Evolutionary conservation across 2,888 invertebrate genomes (phyloP).

Genomic region (Dicyrtomina minuta): DNA sequence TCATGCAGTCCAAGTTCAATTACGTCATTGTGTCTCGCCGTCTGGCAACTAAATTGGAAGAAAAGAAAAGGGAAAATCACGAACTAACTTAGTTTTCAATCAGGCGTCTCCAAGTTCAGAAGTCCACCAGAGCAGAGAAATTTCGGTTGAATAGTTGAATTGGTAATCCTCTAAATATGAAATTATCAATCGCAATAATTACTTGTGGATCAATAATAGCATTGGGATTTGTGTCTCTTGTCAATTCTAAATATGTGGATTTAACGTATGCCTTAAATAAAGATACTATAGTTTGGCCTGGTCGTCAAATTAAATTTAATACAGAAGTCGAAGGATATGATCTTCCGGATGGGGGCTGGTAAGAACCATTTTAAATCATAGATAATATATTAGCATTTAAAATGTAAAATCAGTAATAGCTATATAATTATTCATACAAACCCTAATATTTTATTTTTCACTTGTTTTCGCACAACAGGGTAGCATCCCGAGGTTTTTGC

Average conservation of each 20-base stretch:
- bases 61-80: too few species aligned
- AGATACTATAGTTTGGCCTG: constrained; percentile 42
- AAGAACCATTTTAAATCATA: constrained; percentile 16
- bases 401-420: background rate
- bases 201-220: background rate
- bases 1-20: too few species aligned
- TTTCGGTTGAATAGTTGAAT: too few species aligned
- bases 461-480: constrained; percentile 30
- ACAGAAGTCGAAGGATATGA: constrained; percentile 40
- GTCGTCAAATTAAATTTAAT: constrained; percentile 37
- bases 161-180: too few species aligned
- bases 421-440: background rate
- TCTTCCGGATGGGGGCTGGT: constrained; percentile 37
- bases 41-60: too few species aligned
- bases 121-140: too few species aligned
- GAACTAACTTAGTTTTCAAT: too few species aligned
- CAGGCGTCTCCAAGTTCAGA: too few species aligned
- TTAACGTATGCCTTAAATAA: constrained; percentile 46
- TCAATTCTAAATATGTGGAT: constrained; percentile 29
- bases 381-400: background rate
- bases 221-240: background rate
- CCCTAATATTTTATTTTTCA: background rate
- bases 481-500: constrained; percentile 42
- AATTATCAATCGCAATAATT: background rate
- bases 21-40: too few species aligned